Base-by-base conservation (phyloP, 2,888 invertebrate species). In the Acleris emargana region DNA sequence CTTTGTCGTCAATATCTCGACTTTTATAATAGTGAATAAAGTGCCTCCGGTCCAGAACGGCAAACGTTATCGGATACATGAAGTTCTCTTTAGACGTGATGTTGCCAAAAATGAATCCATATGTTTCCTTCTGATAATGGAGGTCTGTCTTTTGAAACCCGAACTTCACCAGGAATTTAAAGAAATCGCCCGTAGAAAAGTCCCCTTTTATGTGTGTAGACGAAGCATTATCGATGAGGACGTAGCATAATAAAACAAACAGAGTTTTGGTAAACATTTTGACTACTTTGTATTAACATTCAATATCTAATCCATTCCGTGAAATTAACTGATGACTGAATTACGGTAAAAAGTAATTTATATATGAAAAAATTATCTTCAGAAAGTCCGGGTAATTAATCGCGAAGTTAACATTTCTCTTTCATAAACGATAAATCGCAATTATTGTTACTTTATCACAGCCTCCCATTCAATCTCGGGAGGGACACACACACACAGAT, bases 61-160 rank as follows among this genome's bases (percentile, higher is more conserved):
- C 97, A 72, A 99, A 94, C 17, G 97, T 97, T 45, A 97, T 93
- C 13, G 95, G 95, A 71, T 93, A 93, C 66, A 94, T 93, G 76
- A 96, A 95, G 63, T 94, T 93, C 54, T 93, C 90, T 71, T 91
- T 93, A 0, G 97, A 94, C 28, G 98, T 97, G 54, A 99, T 95
- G 86, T 99, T 99, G 16, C 99, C 99, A 84, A 97, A 99, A 76
- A 99, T 97, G 87, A 97, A 99, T 55, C 99, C 99, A 87, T 96
- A 96, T 72, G 98, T 97, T 79, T 97, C 96, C 75, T 95, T 96
- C 77, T 95, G 95, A 74, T 96, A 95, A 84, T 97, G 96, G 51
- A 95, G 94, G 85, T 98, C 97, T 16, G 99, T 98, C 89, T 98
- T 98, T 90, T 99, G 99, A 84, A 99, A 97, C 66, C 99, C 99